Percentiles rank a stretch among this genome's conserved stretches.
These are phyloP conservation scores for Leptocoma aspasia DNA, from an alignment of 2,113 vertebrate species.

Conservation along the genomic window DNA sequence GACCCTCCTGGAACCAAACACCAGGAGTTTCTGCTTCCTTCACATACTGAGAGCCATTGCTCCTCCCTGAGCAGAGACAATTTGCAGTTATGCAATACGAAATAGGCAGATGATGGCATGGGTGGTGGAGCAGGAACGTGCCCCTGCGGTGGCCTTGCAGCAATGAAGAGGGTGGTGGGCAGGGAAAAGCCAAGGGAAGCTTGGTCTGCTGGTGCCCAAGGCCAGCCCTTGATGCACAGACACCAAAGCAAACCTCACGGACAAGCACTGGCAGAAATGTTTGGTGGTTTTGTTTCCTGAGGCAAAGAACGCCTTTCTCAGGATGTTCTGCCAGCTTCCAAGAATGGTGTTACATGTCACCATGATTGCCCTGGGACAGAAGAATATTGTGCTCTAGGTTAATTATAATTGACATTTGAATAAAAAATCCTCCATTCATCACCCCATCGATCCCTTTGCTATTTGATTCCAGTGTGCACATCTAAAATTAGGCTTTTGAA, in stretches of 20 bases:
- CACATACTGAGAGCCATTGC: rapidly evolving
- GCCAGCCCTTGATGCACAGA: not conserved
- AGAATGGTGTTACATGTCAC: not conserved
- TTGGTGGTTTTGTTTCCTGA: not conserved
- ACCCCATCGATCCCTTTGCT: not conserved
- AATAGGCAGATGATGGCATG: not conserved
- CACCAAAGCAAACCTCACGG: not conserved
- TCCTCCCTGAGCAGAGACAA: not conserved
- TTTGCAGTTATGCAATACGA: not conserved
- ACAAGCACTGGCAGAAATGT: not conserved
- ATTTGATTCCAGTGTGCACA: not conserved
- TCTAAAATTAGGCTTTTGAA: conserved; percentile 33
- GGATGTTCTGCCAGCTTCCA: not conserved
- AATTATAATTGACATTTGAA: conserved; percentile 28
- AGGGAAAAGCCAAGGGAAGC: not conserved
- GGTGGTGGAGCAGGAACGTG: rapidly evolving
- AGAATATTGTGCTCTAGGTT: not conserved
- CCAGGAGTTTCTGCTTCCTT: not conserved
- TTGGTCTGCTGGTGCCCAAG: not conserved
- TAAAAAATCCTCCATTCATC: not conserved
- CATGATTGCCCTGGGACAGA: not conserved
- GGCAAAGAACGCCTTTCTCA: not conserved
- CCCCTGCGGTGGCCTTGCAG: rapidly evolving
- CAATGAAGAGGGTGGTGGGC: not conserved
- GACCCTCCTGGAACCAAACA: not conserved